These are phyloP conservation scores for Euleptes europaea DNA, from an alignment of 2,113 vertebrate genomes.

Conservation along the genomic window DNA sequence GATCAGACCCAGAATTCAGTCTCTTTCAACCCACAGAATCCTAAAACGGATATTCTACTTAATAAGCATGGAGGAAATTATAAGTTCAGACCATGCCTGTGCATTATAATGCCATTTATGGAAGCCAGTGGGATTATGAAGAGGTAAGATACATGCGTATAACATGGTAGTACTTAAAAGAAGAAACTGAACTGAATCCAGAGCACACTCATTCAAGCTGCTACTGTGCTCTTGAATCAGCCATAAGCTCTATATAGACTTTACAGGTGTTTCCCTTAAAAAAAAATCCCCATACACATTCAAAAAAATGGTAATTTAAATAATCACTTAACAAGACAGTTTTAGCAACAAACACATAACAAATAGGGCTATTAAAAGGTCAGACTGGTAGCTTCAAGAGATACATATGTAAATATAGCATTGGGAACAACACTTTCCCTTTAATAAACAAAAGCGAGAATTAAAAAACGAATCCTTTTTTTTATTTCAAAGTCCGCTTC, in stretches of 20 bases:
- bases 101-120: conserved; percentile 40
- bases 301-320: conserved; percentile 72
- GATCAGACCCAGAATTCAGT: conserved; percentile 51
- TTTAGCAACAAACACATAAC: conserved; percentile 71
- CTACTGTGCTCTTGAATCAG: conserved; percentile 57
- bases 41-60: conserved; percentile 6
- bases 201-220: conserved; percentile 37
- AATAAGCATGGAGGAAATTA: conserved; percentile 35
- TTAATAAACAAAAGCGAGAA: conserved; percentile 81
- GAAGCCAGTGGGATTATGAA: conserved; percentile 39
- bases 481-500: conserved; percentile 99
- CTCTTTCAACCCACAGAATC: conserved; percentile 28
- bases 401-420: conserved; percentile 59
- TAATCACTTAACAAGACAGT: conserved; percentile 74
- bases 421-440: conserved; percentile 67
- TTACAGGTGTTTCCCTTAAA: conserved; percentile 65
- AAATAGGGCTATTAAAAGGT: conserved; percentile 76
- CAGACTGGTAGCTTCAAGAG: conserved; percentile 60
- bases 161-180: conserved; percentile 65
- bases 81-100: conserved; percentile 36
- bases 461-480: conserved; percentile 87
- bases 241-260: conserved; percentile 56
- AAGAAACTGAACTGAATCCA: conserved; percentile 63
- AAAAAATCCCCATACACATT: conserved; percentile 57
- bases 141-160: conserved; percentile 67